Evolutionary conservation across 1,140 invertebrate genomes (phyloP), one percentile per base, ranked within the genome.

Genomic region (Agraylea sexmaculata): DNA sequence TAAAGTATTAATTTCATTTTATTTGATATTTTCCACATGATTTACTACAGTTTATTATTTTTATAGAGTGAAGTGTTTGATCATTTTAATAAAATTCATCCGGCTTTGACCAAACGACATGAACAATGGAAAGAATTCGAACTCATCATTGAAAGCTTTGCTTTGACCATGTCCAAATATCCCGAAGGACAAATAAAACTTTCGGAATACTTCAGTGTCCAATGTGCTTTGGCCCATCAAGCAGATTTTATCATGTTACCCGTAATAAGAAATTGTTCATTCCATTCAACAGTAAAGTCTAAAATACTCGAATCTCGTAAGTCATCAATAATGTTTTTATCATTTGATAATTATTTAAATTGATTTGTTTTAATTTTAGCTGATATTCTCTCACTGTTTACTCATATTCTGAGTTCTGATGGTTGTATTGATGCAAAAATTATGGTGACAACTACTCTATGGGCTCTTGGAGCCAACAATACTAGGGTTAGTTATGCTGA

Each of bases 401-500:
- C 47, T 13, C 36, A 13, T 3, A 43, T 45, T 27, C 31, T 49
- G 12, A 22, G 27, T 27, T 21, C 28, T 11, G 28, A 40, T n/a
- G 12, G n/a, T 37, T 12, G 15, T 5, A 18, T 47, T 17, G 12
- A 29, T 17, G 36, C 42, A 13, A 45, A 49, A 40, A 43, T 43
- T 15, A 18, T 30, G 11, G 43, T 49, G 4, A 43, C 40, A 27
- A 40, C 28, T 21, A 40, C 43, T 17, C 37, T 49, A 4, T 49
- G 47, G 47, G 43, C 47, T 13, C 20, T 49, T 18, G 43, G 36
- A 13, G 47, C 47, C 4, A 49, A 49, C 32, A 43, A 43, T 40
- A 40, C 42, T 27, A 49, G 45, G 37, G 47, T 49, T 3, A 12
- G 40, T 22, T 37, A 15, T 37, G 16, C 10, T 31, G 23, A 5